Evolutionary conservation across 2,113 vertebrate genomes (phyloP), one percentile per base, ranked within the genome.

Genomic region (Bubo bubo): DNA sequence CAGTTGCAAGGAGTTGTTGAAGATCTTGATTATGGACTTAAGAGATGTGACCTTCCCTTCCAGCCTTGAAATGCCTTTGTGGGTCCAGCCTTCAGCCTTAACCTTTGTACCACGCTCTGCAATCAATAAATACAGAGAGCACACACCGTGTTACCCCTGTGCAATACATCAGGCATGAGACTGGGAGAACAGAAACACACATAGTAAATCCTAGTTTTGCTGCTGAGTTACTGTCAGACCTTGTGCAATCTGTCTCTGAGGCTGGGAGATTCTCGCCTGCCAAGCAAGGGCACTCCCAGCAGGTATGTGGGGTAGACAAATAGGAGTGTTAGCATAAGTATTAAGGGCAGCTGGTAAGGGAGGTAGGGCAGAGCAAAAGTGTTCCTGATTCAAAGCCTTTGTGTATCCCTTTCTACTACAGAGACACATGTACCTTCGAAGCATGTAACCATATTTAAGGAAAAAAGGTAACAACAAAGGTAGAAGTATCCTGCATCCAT

Each of bases 281-380:
- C 90, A 79, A 96, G 75, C 7, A 1, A 88, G 72, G 90, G 81
- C 95, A 90, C 82, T 95, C 93, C 97, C 94, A 88, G 71, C 39
- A 93, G 37, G 20, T 86, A 67, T 73, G 84, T 94, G 87, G 70
- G 84, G 74, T 81, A 79, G 92, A 35, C 81, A 96, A 92, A 82
- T 72, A 85, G 47, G 74, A 97, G 52, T 70, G 71, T 79, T 81
- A 77, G 73, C 50, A 0, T 14, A 93, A 66, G 71, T 77, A 92
- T 91, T 80, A 90, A 96, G 60, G 86, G 27, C 77, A 94, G 66
- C 22, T 86, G 70, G 55, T 64, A 70, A 85, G 28, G 49, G 59
- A 97, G 93, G 70, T 79, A 93, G 94, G 86, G 56, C 89, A 95
- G 66, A 79, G 76, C 35, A 79, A 73, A n/a, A 63, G 53, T 60